Evolutionary conservation across 1,140 invertebrate species (phyloP), one percentile per base, ranked within the genome.

Genomic region (Heliothis subflexa): DNA sequence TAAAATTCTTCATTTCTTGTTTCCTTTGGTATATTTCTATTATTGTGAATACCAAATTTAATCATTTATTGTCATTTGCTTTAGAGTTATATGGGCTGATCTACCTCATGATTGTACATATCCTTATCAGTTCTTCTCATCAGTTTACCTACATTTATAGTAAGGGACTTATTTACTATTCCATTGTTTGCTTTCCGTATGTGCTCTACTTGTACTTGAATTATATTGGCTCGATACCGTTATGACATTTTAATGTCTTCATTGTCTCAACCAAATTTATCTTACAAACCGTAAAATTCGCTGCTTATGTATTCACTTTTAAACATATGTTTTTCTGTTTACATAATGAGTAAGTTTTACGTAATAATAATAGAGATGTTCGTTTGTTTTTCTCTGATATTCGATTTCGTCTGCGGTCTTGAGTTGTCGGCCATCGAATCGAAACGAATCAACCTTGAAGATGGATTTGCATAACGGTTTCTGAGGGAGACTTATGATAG

Each of bases 231-330:
- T 47, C 18, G 10, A 47, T 40, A 66, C 18, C 3, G 1, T 47
- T 66, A 66, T 47, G 62, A 13, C 18, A 47, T 18, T 66, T 66
- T 66, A 66, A 66, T 66, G 62, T 47, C 62, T 66, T 66, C 40
- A 66, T 66, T 66, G 62, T 66, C 40, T 66, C 0, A 5, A 16
- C n/a, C 28, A 2, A 18, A 64, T 47, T 40, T 40, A 62, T 62
- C 14, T 40, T 16, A 45, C 25, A 64, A 62, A 40, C 7, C 4
- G n/a, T 55, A 55, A 55, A 18, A 3, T 55, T 18, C 54, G 16
- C 33, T 9, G 18, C 0, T 57, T 59, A 59, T 28, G 21, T 59
- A 5, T 59, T 3, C 3, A 11, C 21, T 59, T 12, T 59, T 25
- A 21, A 47, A 47, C 40, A 66, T 9, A 47, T 66, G 11, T 49